Base-by-base conservation (phyloP, 1,140 invertebrate species). In the Brachionus angularis region DNA sequence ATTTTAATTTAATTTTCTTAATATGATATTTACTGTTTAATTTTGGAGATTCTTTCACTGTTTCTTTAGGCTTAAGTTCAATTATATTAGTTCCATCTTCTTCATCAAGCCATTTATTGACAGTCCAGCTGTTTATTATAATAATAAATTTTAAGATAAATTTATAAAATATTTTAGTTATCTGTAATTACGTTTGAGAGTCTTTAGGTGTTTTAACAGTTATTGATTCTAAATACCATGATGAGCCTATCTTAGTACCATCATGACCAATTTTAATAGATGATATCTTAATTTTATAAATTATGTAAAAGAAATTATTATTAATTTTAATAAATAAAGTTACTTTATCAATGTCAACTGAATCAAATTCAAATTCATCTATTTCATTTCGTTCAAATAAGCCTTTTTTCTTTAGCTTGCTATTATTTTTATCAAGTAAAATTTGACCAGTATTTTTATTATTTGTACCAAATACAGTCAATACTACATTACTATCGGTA, bases 381-480 rank as follows among this genome's bases (percentile, higher is more conserved):
- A 75, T 79, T 33, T 79, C 75, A 33, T 77, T 77, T 34, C 75
- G 73, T 70, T 82, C 79, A 77, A 82, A 82, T n/a, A n/a, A n/a
- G n/a, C n/a, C n/a, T n/a, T n/a, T n/a, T n/a, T n/a, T n/a, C n/a
- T n/a, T n/a, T n/a, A n/a, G n/a, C n/a, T n/a, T n/a, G n/a, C n/a
- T n/a, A n/a, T n/a, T n/a, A n/a, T n/a, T n/a, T n/a, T n/a, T n/a
- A n/a, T n/a, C n/a, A n/a, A n/a, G n/a, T n/a, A n/a, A n/a, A n/a
- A n/a, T n/a, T n/a, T n/a, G n/a, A n/a, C n/a, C n/a, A n/a, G n/a
- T n/a, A n/a, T n/a, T n/a, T n/a, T n/a, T n/a, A n/a, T 82, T 82
- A 67, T 80, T 76, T 64, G 84, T 82, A 36, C 84, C 84, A 67
- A 81, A 83, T 23, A 85, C 70, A 8, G 80, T 81, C n/a, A 81